These are phyloP conservation scores for Sinocyclocheilus grahami DNA, from an alignment of 2,113 vertebrate species.

Conservation along the genomic window DNA sequence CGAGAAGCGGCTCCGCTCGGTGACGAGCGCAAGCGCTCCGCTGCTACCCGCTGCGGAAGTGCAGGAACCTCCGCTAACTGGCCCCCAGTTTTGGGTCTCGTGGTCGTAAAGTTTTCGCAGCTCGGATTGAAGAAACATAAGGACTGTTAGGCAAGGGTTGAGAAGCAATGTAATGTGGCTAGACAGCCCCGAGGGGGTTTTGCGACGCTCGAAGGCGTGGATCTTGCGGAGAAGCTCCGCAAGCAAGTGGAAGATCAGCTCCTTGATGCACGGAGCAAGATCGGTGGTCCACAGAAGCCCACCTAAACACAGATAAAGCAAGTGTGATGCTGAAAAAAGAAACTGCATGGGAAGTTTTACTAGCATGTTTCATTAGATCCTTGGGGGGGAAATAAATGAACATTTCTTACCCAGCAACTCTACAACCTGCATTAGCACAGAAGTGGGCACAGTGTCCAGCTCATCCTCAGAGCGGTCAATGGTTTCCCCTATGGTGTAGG, in stretches of 20 bases:
- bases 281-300: conserved; percentile 96
- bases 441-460: conserved; percentile 86
- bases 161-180: conserved; percentile 93
- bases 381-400: neutral
- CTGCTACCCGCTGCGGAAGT: conserved; percentile 72
- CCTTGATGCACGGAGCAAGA: conserved; percentile 91
- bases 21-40: conserved; percentile 61
- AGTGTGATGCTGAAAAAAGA: neutral
- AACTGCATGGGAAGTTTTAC: neutral
- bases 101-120: conserved; percentile 92
- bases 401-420: conserved; percentile 86
- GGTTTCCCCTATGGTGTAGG: conserved; percentile 86
- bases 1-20: conserved; percentile 92
- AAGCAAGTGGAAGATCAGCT: conserved; percentile 90
- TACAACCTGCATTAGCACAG: conserved; percentile 91
- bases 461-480: conserved; percentile 88
- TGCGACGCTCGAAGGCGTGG: conserved; percentile 88
- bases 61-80: conserved; percentile 70
- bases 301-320: conserved; percentile 71
- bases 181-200: conserved; percentile 82
- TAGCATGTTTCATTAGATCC: neutral
- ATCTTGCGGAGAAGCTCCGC: conserved; percentile 92
- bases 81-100: conserved; percentile 91
- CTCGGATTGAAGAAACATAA: conserved; percentile 95
- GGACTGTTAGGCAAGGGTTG: conserved; percentile 93